Conservation (phyloP, 2,797 vertebrate species). For the Gobio occitaniae region DNA sequence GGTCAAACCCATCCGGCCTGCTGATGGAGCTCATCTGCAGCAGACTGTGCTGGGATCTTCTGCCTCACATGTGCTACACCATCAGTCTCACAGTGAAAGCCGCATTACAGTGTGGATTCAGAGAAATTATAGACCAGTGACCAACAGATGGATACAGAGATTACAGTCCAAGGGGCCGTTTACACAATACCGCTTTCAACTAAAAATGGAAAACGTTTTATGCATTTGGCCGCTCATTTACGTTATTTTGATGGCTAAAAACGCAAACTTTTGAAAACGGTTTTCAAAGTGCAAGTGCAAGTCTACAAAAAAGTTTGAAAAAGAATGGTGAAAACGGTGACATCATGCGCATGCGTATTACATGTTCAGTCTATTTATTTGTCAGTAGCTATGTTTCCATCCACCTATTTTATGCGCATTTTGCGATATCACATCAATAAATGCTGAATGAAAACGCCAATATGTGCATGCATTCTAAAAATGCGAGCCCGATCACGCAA, state of each 20-base stretch:
- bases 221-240: not conserved
- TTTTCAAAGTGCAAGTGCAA: not conserved
- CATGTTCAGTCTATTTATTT: not conserved
- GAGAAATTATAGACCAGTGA: constrained; percentile 22
- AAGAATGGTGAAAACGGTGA: not conserved
- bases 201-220: not conserved
- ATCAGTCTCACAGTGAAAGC: constrained; percentile 83
- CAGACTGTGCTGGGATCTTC: constrained; percentile 82
- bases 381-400: no score
- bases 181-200: not conserved
- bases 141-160: not conserved
- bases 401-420: no score
- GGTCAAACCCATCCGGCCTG: constrained; percentile 97
- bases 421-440: no score
- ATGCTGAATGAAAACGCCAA: no score
- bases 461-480: no score
- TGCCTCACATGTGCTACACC: constrained; percentile 74
- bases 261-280: not conserved
- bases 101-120: constrained; percentile 75
- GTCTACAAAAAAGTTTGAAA: not conserved
- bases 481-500: no score
- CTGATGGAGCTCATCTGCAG: constrained; percentile 94
- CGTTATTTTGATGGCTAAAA: not conserved
- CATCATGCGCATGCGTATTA: not conserved
- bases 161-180: not conserved